Evolutionary conservation across 92 coral and sea anemone genomes (phyloP), one percentile per base, ranked within the genome.

Genomic region (Meandrina meandrites): DNA sequence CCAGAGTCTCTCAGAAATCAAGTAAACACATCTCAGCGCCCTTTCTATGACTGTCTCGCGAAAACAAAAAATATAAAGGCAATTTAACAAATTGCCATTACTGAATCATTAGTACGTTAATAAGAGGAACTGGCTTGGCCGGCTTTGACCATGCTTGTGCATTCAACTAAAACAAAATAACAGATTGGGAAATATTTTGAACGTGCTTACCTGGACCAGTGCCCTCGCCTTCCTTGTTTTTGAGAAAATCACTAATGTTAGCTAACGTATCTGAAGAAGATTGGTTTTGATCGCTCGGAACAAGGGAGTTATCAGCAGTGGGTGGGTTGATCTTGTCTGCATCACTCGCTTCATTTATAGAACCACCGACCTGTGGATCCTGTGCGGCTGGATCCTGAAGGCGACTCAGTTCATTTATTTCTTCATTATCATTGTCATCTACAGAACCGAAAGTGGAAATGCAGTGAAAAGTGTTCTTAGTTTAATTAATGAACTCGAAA

Each of bases 281-380:
- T 77, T 85, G 82, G 73, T 85, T 85, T 60, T 85, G 88, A 50
- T 85, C 88, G 35, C 77, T 85, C 11, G 88, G 88, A 28, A 85
- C 88, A 31, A 75, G 42, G 48, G 68, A 9, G 16, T 76, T 42
- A 19, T 37, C 76, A 14, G 31, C 73, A 19, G 87, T 78, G 57
- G 87, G n/a, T 0, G 68, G 78, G 35, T 67, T 85, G 37, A 24
- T 32, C 37, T 85, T 76, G 31, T 48, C 81, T 47, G 66, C 34
- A 37, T 67, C 82, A 60, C 31, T 60, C 18, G 14, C 77, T 17
- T 28, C 88, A 34, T 77, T 85, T 31, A 77, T 62, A 27, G 82
- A 17, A 0, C 66, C 82, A 45, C 81, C 88, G 3, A 78, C 88
- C 77, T 66, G 82, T 2, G 76, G 48, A 8, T 85, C 88, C 54